Base-by-base conservation (phyloP, 2,113 vertebrate genomes). In the Holacanthus passer region DNA sequence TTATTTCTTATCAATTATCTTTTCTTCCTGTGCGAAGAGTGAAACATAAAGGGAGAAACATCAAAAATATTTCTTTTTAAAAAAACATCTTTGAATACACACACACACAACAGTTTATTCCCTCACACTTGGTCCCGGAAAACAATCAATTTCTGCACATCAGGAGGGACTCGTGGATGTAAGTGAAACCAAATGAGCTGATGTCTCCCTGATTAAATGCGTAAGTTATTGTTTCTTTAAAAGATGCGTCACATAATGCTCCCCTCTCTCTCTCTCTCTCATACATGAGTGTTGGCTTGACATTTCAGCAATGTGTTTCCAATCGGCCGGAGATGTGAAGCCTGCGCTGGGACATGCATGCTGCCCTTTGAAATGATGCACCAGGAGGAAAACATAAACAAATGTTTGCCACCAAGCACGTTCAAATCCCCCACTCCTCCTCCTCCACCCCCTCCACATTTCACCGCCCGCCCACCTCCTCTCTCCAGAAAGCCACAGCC, bases 391-490 rank as follows among this genome's bases (percentile, higher is more conserved):
- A 94, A 94, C 91, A 92, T 86, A 93, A 93, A 94, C 92, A 95
- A 95, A 94, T 93, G 93, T 94, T 94, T 88, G 91, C 93, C 95
- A 95, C 94, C 93, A 93, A 94, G 94, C 93, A 92, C 91, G 93
- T 93, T 95, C 87, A 83, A 82, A 75, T 68, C 10, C 29, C 63
- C 56, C 86, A 65, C 48, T 14, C 35, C 4, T 24, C 68, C 48
- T 14, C 35, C 4, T 24, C 48, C 58, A 37, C 35, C 12, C 35
- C 5, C 32, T 39, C 58, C n/a, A n/a, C n/a, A n/a, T n/a, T 22
- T 59, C 68, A 43, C 0, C 65, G 16, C 83, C 65, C 20, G 1
- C 76, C 81, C 83, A 48, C 76, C 81, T 66, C 83, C 52, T 7
- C 83, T 79, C 81, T 79, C 9, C 45, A 88, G 81, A 88, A 91